These are phyloP conservation scores for Falco novaeseelandiae DNA, from an alignment of 2,797 vertebrate genomes.

Conservation along the genomic window DNA sequence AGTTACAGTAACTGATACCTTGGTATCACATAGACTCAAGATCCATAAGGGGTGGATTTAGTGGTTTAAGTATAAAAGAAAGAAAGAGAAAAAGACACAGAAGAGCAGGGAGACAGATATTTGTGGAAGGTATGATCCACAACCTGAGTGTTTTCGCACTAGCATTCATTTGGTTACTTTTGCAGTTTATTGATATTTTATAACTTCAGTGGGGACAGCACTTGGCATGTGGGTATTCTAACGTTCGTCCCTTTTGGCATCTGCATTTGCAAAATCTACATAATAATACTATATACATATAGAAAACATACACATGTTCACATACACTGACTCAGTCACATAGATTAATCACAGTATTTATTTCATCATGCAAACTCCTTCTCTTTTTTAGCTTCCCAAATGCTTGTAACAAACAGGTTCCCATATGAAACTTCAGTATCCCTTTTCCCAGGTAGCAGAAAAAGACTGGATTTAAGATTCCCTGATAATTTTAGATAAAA, in stretches of 20 bases:
- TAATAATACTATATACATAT: not conserved
- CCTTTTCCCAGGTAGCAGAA: not conserved
- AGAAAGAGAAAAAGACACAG: not conserved
- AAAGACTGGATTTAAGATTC: not conserved
- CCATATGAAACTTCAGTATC: not conserved
- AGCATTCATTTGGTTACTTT: not conserved
- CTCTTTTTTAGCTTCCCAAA: not conserved
- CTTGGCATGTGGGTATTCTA: not conserved
- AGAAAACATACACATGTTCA: not conserved
- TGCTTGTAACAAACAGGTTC: not conserved
- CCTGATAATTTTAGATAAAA: not conserved
- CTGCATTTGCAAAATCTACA: not conserved
- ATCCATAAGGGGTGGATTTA: not conserved
- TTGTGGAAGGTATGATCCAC: not conserved
- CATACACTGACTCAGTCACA: not conserved
- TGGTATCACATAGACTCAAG: not conserved
- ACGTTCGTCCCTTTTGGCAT: not conserved
- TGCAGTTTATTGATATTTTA: not conserved
- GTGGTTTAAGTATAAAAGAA: not conserved
- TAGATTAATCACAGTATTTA: not conserved
- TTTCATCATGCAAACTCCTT: not conserved
- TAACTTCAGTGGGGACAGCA: not conserved
- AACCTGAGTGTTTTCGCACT: not conserved
- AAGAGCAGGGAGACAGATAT: not conserved
- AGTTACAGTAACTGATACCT: not conserved